Conservation (phyloP, 2,888 invertebrate genomes). For the Agriopis aurantiaria region DNA sequence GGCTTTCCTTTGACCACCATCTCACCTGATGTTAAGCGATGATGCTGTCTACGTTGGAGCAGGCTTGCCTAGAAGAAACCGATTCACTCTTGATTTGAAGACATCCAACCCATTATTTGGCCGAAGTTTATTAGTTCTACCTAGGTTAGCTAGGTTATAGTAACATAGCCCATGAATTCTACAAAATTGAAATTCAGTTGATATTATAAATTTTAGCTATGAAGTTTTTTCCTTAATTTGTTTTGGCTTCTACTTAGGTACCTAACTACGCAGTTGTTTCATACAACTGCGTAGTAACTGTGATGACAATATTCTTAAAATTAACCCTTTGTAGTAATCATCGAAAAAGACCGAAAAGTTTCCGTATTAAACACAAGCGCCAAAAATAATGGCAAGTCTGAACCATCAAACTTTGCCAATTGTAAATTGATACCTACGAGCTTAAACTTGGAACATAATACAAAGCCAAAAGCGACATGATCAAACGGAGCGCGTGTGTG, state of each 20-base stretch:
- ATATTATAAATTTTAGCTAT: too few relatives aligned
- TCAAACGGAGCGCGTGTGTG: conserved; percentile 31
- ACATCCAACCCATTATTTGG: background rate
- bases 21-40: too few relatives aligned
- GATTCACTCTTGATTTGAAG: too few relatives aligned
- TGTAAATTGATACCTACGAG: conserved; percentile 18
- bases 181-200: too few relatives aligned
- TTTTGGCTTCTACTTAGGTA: too few relatives aligned
- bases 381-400: conserved; percentile 9
- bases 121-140: background rate
- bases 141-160: background rate
- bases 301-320: background rate
- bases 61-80: too few relatives aligned
- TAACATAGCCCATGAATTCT: too few relatives aligned
- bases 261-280: too few relatives aligned
- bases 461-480: conserved; percentile 14
- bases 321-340: background rate
- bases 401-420: conserved; percentile 17
- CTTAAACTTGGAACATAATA: conserved; percentile 8
- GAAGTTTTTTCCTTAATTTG: too few relatives aligned
- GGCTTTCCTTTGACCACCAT: too few relatives aligned
- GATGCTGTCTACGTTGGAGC: too few relatives aligned
- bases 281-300: background rate
- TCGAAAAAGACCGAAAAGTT: conserved; percentile 15
- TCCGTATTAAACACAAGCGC: conserved; percentile 38